Evolutionary conservation across 2,797 vertebrate genomes (phyloP).

Genomic region (Catharus ustulatus): DNA sequence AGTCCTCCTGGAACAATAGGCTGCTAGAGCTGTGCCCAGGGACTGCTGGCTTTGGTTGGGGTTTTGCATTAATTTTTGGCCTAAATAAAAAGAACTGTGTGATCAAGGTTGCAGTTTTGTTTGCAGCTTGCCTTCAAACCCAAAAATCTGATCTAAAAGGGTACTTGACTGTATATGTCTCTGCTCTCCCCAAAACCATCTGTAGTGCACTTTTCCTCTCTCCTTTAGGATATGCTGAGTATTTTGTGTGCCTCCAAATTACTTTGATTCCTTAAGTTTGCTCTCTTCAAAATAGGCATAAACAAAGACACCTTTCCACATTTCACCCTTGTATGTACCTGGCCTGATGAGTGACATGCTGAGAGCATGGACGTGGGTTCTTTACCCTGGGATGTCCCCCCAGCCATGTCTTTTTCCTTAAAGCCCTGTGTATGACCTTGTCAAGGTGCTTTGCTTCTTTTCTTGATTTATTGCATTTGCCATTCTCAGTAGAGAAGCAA

Average conservation of each 20-base stretch:
- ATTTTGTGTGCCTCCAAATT: not conserved
- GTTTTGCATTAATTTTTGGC: constrained; percentile 1
- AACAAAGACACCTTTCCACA: not conserved
- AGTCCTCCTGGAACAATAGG: not conserved
- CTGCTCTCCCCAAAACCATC: not conserved
- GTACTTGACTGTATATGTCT: not conserved
- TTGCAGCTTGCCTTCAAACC: not conserved
- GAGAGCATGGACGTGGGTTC: not conserved
- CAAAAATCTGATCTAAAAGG: not conserved
- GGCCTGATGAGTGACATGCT: not conserved
- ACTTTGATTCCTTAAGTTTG: not conserved
- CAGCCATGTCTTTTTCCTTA: not conserved
- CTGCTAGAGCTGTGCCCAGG: not conserved
- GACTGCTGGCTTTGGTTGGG: not conserved
- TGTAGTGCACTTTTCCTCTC: not conserved
- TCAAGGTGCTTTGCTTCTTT: not conserved
- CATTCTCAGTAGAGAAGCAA: not conserved
- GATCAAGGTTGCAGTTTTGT: not conserved
- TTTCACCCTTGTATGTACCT: not conserved
- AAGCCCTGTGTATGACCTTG: not conserved
- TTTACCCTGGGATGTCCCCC: not conserved
- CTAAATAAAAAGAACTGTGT: not conserved
- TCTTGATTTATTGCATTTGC: not conserved
- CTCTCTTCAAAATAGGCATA: not conserved
- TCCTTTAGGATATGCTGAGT: not conserved